Base-by-base conservation (phyloP, 2,888 invertebrate genomes). In the Oligia strigilis region DNA sequence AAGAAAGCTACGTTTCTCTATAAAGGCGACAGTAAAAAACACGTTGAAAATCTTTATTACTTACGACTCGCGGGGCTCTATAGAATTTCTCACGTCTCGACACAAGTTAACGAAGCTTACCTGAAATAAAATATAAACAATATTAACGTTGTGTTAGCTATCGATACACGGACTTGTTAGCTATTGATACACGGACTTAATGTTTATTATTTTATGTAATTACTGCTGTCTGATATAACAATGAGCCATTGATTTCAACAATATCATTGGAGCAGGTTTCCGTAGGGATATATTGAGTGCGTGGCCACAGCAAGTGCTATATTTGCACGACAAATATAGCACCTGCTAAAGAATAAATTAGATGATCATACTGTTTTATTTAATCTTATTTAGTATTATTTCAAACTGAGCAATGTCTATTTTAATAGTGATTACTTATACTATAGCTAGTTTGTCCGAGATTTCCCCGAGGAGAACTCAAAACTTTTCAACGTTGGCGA, bases 1-100 rank as follows among this genome's bases (percentile, higher is more conserved):
- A 84, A 82, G 85, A 88, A 88, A 83, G 80, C 84, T 78, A 43
- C 60, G 85, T 86, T 83, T 88, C 81, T 84, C 77, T 80, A 85
- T 87, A 81, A 83, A 75, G 75, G 73, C 80, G 84, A 80, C 79
- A 86, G 55, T 83, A 86, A 89, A 87, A 89, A 81, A 85, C 85
- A 88, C 90, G 90, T 90, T 85, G 88, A 92, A 87, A 90, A 81
- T 86, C 82, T 90, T 92, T 90, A 92, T 86, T 87, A 87, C 89
- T 91, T 85, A 89, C 89, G 80, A 83, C 82, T 88, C 85, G 81
- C 87, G 82, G 67, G 52, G 77, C 66, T 86, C 82, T 87, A 91
- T 90, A 86, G 93, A 93, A 92, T 91, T 92, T 92, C 90, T 91
- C 92, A 92, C 91, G 86, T 86, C 82, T 84, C 75, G 77, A 78